Base-by-base conservation (phyloP, 64 coral and sea anemone genomes). In the Montipora efflorescens region DNA sequence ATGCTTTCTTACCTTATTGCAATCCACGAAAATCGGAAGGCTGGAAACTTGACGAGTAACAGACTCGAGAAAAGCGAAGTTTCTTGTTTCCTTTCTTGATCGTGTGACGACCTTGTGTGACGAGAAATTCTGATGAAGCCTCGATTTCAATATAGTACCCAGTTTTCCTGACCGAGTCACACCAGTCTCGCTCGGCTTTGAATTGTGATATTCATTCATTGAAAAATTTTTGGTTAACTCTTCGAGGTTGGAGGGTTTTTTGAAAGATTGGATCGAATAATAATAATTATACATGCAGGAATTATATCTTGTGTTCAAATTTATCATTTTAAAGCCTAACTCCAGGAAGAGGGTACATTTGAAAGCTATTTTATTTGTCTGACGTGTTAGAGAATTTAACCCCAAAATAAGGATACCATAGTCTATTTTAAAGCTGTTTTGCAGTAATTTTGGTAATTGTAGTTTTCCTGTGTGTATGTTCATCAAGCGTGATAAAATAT, bases 321-420 rank as follows among this genome's bases (percentile, higher is more conserved):
- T 13, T 67, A 67, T 0, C 62, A 67, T 18, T 67, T 67, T 67
- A 67, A 67, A 67, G 62, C 62, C 62, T 4, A 13, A 8, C 12
- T 67, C 62, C 62, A 67, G 62, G 8, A 67, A 67, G 0, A 67
- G 62, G 62, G 0, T 67, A 13, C 62, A 67, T 67, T 67, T 67
- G 62, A 67, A 67, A 67, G 62, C 62, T 67, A 67, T 67, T 67
- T 67, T 67, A 67, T 67, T 67, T 67, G 62, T 67, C 62, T 67
- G 0, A 67, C 4, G 62, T 67, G 8, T 67, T 67, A 0, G 62
- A 67, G 62, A 67, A 67, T 67, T 67, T 67, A 67, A 67, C 12
- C 62, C 62, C 16, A 9, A 67, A 67, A 67, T 67, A 67, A 67
- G 62, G 62, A 67, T 14, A 67, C 62, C 16, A 67, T 67, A 67